A percentile compares a stretch with the other conserved stretches of the same genome.
These are phyloP conservation scores for Chalcosyrphus nemorum DNA, from an alignment of 2,888 invertebrate genomes.

Conservation along the genomic window DNA sequence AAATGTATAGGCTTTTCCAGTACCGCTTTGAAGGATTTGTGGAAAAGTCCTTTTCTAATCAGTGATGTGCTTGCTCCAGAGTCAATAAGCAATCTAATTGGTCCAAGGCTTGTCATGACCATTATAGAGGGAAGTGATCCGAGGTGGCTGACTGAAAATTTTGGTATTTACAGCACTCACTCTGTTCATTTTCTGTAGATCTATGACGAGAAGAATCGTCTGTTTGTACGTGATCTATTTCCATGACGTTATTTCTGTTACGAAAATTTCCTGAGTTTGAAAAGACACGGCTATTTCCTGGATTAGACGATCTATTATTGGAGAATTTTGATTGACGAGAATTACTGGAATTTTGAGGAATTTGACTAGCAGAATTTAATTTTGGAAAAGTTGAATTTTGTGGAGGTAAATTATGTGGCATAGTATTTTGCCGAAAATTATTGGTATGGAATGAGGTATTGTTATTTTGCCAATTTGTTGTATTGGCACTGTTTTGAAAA, in stretches of 20 bases:
- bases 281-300: not conserved
- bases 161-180: not conserved
- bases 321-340: not conserved
- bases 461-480: not conserved
- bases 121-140: constrained; percentile 27
- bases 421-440: not conserved
- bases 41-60: constrained; percentile 12
- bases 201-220: not conserved
- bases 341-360: constrained; percentile 1
- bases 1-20: constrained; percentile 10
- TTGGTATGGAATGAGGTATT: not conserved
- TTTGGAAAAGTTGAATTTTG: not conserved
- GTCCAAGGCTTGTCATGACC: not conserved
- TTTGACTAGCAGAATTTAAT: no score
- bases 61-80: constrained; percentile 16
- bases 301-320: not conserved
- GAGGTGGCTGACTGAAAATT: constrained; percentile 5
- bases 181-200: not conserved
- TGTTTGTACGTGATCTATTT: constrained; percentile 1
- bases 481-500: not conserved
- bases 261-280: not conserved
- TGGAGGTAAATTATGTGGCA: not conserved
- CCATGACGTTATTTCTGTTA: constrained; percentile 6
- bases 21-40: constrained; percentile 24
- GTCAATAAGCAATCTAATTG: constrained; percentile 13